Percentiles rank a stretch among this genome's conserved stretches.
These are phyloP conservation scores for Buceros bicornis DNA, from an alignment of 2,797 vertebrate species.

Conservation along the genomic window DNA sequence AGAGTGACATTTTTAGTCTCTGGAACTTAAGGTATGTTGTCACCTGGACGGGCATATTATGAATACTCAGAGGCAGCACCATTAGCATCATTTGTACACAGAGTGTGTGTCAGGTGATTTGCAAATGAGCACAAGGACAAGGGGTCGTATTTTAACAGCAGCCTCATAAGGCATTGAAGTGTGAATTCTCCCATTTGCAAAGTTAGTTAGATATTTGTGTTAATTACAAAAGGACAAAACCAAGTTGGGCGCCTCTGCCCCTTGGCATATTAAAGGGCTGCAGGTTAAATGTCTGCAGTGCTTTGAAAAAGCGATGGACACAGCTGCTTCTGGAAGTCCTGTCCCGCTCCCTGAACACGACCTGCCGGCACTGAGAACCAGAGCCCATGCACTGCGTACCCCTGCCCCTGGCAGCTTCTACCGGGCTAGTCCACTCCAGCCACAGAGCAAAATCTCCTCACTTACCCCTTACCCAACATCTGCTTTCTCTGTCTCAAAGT, in stretches of 20 bases:
- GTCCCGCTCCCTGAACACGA: not conserved
- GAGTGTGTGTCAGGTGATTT: not conserved
- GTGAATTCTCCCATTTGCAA: not conserved
- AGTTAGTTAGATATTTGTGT: not conserved
- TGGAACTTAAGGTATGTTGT: not conserved
- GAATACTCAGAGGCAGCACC: not conserved
- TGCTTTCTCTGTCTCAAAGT: not conserved
- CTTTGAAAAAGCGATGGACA: not conserved
- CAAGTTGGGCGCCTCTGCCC: not conserved
- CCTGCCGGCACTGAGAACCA: not conserved
- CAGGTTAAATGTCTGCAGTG: not conserved
- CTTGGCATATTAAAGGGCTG: not conserved
- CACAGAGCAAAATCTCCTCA: not conserved
- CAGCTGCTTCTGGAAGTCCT: not conserved
- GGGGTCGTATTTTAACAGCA: not conserved
- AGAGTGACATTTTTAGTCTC: not conserved
- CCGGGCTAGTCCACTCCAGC: fast-evolving
- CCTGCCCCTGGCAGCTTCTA: not conserved
- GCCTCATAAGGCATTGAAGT: not conserved
- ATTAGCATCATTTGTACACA: fast-evolving
- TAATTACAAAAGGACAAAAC: not conserved
- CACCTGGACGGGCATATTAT: not conserved
- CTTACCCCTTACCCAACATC: not conserved
- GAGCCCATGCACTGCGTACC: not conserved
- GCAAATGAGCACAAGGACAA: not conserved